phyloP scores from a whole-genome alignment of 1,140 invertebrate species.

The Pseudomyrmex gracilis region DNA sequence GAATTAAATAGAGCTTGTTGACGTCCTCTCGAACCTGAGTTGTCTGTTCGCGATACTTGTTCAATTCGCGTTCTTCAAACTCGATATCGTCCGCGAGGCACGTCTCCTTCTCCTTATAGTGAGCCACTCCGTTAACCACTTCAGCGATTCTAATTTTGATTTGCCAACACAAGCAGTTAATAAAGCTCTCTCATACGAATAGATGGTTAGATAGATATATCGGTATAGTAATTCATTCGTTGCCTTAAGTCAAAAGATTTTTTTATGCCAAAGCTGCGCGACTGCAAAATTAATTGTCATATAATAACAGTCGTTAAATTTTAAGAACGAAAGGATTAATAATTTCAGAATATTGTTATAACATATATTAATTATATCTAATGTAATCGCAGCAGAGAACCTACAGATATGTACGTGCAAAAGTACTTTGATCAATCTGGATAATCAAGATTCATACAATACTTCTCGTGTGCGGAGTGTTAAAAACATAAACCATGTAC shows the following conservation, averaged over 20 bases:
- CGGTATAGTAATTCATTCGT: slow-evolving; percentile 41
- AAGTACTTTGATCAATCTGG: too few species aligned
- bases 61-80: slow-evolving; percentile 49
- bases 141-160: slow-evolving; percentile 63
- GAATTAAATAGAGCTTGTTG: slow-evolving; percentile 48
- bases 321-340: too few species aligned
- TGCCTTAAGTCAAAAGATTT: slow-evolving; percentile 33
- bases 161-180: slow-evolving; percentile 31
- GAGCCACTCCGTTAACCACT: slow-evolving; percentile 63
- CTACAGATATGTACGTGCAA: too few species aligned
- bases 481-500: too few species aligned
- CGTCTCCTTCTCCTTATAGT: slow-evolving; percentile 70
- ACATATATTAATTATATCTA: too few species aligned
- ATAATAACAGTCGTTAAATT: too few species aligned
- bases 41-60: slow-evolving; percentile 5
- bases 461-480: too few species aligned
- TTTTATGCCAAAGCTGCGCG: slow-evolving; percentile 24
- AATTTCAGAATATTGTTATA: too few species aligned
- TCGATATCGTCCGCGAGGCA: slow-evolving; percentile 59
- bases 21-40: slow-evolving; percentile 45
- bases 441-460: too few species aligned
- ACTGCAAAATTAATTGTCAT: neutral
- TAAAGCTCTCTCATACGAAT: slow-evolving; percentile 27
- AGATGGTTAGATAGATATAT: slow-evolving; percentile 43
- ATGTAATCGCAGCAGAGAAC: too few species aligned